Evolutionary conservation across 2,797 vertebrate species (phyloP), one percentile per base, ranked within the genome.

Genomic region (Enoplosus armatus): DNA sequence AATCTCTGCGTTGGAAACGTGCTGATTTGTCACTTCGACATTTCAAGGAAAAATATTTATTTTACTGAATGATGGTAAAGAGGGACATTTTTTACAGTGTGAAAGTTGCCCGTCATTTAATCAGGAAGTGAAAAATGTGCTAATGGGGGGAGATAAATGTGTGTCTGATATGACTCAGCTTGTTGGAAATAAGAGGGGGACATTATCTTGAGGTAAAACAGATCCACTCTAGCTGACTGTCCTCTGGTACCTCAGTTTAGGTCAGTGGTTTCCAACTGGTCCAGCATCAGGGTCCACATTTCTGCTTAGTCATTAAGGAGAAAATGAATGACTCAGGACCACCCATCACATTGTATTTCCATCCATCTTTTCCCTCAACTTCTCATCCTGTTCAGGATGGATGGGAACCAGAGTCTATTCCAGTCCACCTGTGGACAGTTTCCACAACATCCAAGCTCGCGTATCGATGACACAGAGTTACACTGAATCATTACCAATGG

Each of bases 151-250:
- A 45, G 60, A 75, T 37, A 31, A 9, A 54, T 43, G 58, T 14
- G 18, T 20, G 22, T 31, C 8, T 56, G 62, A 67, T 60, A 10
- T 47, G 78, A 75, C 35, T 70, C 43, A 3, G 41, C 29, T 24
- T n/a, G n/a, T 12, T 58, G 43, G 33, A 35, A 35, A 41, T n/a
- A 3, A 39, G 55, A 33, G 2, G 4, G 16, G 5, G 27, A 31
- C 14, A 0, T 74, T 69, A 62, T 74, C 47, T 79, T 37, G 70
- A 69, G 2, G 58, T 35, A 9, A 56, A 50, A 33, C 70, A 63
- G 58, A 59, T 43, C 7, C 5, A 2, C 53, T 48, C 5, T 3
- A 14, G 18, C 12, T 5, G 2, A 14, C 12, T 9, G 37, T 35
- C 11, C 10, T 58, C 61, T 29, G 58, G 26, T 26, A 3, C 55